Evolutionary conservation across 2,113 vertebrate species (phyloP).

Genomic region (Oreochromis niloticus): DNA sequence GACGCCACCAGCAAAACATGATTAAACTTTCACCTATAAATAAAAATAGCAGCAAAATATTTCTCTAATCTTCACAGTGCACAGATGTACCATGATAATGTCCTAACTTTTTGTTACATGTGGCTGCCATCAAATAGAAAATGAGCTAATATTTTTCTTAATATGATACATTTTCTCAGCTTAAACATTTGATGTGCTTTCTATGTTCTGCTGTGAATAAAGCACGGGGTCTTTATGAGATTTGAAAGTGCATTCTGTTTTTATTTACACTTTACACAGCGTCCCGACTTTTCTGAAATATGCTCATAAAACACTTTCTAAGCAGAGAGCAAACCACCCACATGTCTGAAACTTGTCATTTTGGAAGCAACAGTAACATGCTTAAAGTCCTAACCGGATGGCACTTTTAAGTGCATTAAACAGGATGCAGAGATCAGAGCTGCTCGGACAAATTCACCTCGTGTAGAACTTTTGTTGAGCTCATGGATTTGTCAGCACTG

Average conservation of each 20-base stretch:
- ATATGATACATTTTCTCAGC: neutral
- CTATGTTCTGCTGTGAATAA: neutral
- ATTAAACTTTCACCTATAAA: too few species aligned
- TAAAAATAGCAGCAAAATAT: too few species aligned
- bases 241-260: neutral
- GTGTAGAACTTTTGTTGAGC: neutral
- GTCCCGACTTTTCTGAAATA: neutral
- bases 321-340: neutral
- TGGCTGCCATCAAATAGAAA: neutral
- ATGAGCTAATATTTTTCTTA: neutral
- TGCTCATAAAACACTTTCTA: neutral
- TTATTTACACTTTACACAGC: neutral
- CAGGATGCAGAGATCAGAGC: neutral
- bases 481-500: neutral
- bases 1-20: too few species aligned
- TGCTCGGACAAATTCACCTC: neutral
- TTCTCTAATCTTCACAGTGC: too few species aligned
- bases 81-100: neutral
- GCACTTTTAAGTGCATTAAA: neutral
- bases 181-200: neutral
- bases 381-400: neutral
- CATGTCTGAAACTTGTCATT: neutral
- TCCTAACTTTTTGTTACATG: neutral
- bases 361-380: neutral
- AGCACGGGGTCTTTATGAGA: neutral